Evolutionary conservation across 2,797 vertebrate genomes (phyloP).

Genomic region (Melanotaenia maccullochi): DNA sequence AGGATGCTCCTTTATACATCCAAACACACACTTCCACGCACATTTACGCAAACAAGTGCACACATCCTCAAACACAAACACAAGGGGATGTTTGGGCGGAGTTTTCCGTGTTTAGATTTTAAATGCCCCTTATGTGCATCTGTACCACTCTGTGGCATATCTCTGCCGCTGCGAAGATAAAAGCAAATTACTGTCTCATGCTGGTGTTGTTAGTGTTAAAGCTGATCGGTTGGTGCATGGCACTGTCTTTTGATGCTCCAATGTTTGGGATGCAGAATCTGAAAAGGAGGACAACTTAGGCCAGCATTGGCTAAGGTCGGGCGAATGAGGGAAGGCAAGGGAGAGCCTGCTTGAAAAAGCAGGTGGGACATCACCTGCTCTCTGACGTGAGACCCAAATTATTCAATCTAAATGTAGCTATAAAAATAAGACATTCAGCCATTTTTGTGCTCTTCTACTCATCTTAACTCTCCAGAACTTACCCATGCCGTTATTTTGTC

Average conservation of each 20-base stretch:
- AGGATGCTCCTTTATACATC: constrained; percentile 76
- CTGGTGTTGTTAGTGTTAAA: constrained; percentile 35
- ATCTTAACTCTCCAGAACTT: neutral
- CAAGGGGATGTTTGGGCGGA: constrained; percentile 46
- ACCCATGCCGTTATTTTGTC: constrained; percentile 31
- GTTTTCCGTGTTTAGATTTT: constrained; percentile 53
- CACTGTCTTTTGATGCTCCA: constrained; percentile 32
- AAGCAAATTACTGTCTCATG: constrained; percentile 53
- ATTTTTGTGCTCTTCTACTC: constrained; percentile 2
- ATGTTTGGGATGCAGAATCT: constrained; percentile 35
- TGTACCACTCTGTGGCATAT: constrained; percentile 8
- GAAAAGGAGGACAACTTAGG: constrained; percentile 12
- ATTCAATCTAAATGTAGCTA: constrained; percentile 21
- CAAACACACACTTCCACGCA: constrained; percentile 48
- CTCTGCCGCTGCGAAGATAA: constrained; percentile 40
- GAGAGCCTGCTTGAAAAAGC: neutral
- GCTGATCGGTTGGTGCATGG: constrained; percentile 26
- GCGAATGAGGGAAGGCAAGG: neutral
- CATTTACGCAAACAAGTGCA: constrained; percentile 21
- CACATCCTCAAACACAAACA: constrained; percentile 14
- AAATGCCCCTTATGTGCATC: constrained; percentile 45
- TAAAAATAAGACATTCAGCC: neutral
- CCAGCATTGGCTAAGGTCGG: neutral
- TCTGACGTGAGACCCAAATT: constrained; percentile 27
- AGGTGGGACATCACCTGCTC: constrained; percentile 18